A percentile compares a stretch with the other conserved stretches of the same genome.
These are phyloP conservation scores for Pristionchus japonicus DNA, from an alignment of 2,888 invertebrate genomes.

Conservation along the genomic window DNA sequence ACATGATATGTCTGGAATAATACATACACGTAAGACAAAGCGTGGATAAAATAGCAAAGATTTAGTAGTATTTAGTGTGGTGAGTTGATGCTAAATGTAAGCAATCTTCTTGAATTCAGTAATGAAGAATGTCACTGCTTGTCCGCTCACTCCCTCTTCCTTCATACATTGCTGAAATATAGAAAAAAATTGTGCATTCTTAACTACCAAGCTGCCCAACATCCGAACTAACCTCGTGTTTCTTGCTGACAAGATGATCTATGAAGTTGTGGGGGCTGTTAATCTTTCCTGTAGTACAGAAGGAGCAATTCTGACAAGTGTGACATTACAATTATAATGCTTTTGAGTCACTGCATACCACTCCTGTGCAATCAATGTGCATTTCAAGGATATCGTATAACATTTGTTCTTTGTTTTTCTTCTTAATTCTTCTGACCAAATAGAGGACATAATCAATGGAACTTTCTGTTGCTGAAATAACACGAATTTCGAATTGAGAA, in stretches of 20 bases:
- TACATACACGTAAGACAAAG: background rate
- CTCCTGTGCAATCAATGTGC: background rate
- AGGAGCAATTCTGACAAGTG: background rate
- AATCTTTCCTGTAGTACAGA: too few relatives aligned
- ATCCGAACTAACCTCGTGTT: background rate
- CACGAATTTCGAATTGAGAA: background rate
- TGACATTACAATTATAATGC: background rate
- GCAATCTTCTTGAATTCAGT: background rate
- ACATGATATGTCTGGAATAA: background rate
- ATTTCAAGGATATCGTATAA: background rate
- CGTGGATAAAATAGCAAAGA: too few relatives aligned
- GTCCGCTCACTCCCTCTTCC: background rate
- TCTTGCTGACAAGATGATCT: background rate
- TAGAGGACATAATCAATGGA: background rate
- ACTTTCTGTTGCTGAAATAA: background rate
- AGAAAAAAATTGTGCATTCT: background rate
- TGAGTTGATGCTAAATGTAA: background rate
- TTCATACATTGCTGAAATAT: background rate
- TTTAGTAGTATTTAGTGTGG: background rate
- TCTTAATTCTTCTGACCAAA: background rate
- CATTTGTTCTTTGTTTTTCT: background rate
- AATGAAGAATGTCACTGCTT: background rate
- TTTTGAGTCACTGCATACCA: background rate
- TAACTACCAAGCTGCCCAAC: too few relatives aligned
- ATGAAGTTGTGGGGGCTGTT: background rate